These are phyloP conservation scores for Phataginus tetradactyla DNA, from an alignment of 2,797 vertebrate genomes.

Conservation along the genomic window DNA sequence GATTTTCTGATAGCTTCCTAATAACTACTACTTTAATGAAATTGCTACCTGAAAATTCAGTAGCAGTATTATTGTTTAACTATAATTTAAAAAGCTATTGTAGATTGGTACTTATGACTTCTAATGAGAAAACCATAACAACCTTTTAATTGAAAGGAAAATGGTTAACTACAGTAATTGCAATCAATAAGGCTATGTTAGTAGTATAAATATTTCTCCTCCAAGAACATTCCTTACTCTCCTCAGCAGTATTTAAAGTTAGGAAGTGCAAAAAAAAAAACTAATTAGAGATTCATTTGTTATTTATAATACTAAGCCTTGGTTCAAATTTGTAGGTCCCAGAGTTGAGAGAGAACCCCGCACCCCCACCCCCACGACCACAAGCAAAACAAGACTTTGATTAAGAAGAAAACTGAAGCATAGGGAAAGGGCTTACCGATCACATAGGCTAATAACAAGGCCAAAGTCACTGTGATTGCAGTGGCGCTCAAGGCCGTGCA, in stretches of 20 bases:
- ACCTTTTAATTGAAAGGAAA: constrained; percentile 81
- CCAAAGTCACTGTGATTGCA: constrained; percentile 94
- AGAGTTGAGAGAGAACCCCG: constrained; percentile 29
- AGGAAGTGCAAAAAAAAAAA: constrained; percentile 48
- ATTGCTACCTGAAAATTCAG: constrained; percentile 62
- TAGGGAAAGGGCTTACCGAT: constrained; percentile 91
- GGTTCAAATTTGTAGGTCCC: constrained; percentile 23
- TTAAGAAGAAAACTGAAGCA: neutral
- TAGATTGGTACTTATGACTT: constrained; percentile 67
- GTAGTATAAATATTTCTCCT: constrained; percentile 76
- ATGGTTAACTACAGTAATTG: constrained; percentile 80
- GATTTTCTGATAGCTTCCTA: constrained; percentile 64
- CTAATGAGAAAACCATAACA: constrained; percentile 81
- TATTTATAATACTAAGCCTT: constrained; percentile 65
- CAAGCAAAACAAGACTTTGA: constrained; percentile 46
- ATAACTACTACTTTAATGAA: constrained; percentile 53
- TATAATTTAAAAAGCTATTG: constrained; percentile 70
- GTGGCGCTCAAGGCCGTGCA: constrained; percentile 96
- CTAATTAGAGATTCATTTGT: constrained; percentile 68
- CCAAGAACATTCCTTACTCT: constrained; percentile 69
- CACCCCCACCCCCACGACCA: neutral
- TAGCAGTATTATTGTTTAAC: constrained; percentile 51
- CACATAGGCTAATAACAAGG: constrained; percentile 95
- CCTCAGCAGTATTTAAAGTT: constrained; percentile 69
- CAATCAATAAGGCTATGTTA: constrained; percentile 80